These are phyloP conservation scores for Rugalucina vietnamica DNA, from an alignment of 2,888 invertebrate genomes.

Conservation along the genomic window DNA sequence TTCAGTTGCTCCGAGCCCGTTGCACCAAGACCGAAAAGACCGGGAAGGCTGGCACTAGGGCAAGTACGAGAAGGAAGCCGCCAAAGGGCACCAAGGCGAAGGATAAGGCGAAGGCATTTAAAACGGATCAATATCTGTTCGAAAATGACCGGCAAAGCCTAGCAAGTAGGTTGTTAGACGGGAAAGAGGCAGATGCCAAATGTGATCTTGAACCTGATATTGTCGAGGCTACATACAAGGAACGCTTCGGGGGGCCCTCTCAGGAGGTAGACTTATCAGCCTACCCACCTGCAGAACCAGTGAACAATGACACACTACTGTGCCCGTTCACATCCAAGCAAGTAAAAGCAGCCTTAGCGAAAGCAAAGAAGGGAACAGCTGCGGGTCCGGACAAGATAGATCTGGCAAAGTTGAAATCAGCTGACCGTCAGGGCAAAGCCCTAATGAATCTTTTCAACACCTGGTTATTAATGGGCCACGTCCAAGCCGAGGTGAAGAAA, in stretches of 20 bases:
- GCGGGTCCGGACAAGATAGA: conserved; percentile 34
- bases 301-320: conserved; percentile 15
- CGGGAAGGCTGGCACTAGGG: not conserved
- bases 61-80: not conserved
- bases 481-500: conserved; percentile 8
- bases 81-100: not conserved
- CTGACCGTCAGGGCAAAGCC: conserved; percentile 13
- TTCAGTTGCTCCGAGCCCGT: not conserved
- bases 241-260: conserved; percentile 6
- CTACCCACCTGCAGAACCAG: conserved; percentile 15
- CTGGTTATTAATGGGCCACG: conserved; percentile 14
- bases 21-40: not conserved
- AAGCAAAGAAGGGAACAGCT: conserved; percentile 28
- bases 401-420: not conserved
- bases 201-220: conserved; percentile 31
- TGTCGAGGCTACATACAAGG: conserved; percentile 21
- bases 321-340: conserved; percentile 14
- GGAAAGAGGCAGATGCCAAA: conserved; percentile 11
- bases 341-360: not conserved
- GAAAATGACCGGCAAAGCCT: conserved; percentile 28
- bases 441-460: conserved; percentile 40
- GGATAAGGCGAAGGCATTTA: not conserved
- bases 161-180: conserved; percentile 3
- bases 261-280: conserved; percentile 20
- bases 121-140: conserved; percentile 14